Conservation (phyloP, 2,113 vertebrate genomes). For the Pipra filicauda region DNA sequence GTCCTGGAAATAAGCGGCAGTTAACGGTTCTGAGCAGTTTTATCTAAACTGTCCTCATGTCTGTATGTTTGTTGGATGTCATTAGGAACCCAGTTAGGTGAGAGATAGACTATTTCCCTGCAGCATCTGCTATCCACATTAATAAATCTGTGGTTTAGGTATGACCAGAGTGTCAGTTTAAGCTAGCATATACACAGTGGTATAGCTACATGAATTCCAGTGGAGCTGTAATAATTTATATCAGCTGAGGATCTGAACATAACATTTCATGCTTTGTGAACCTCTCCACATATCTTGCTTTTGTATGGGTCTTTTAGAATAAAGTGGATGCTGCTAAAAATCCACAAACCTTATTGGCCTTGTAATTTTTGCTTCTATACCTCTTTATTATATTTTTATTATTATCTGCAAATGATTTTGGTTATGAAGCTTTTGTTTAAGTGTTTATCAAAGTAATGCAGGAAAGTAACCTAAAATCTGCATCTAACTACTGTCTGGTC, state of each 20-base stretch:
- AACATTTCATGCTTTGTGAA: not conserved
- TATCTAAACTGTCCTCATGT: not conserved
- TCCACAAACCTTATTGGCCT: not conserved
- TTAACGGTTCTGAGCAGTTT: not conserved
- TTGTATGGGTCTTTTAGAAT: not conserved
- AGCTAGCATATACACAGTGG: not conserved
- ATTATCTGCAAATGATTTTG: not conserved
- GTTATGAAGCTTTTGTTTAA: not conserved
- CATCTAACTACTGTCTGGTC: not conserved
- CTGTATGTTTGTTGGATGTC: not conserved
- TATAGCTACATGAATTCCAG: not conserved
- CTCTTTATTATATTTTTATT: not conserved
- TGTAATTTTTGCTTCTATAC: not conserved
- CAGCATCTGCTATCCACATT: not conserved
- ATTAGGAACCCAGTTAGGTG: constrained; percentile 8
- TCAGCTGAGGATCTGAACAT: not conserved
- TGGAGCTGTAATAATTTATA: not conserved
- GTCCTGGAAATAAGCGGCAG: not conserved
- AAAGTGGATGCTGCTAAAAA: not conserved
- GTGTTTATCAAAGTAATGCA: not conserved
- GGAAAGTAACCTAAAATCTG: not conserved
- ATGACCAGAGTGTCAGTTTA: not conserved
- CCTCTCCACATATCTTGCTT: not conserved
- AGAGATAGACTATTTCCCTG: not conserved
- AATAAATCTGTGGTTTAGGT: not conserved